A percentile compares a stretch with the other conserved stretches of the same genome.
These are phyloP conservation scores for Mimachlamys varia DNA, from an alignment of 2,888 invertebrate genomes.

Conservation along the genomic window DNA sequence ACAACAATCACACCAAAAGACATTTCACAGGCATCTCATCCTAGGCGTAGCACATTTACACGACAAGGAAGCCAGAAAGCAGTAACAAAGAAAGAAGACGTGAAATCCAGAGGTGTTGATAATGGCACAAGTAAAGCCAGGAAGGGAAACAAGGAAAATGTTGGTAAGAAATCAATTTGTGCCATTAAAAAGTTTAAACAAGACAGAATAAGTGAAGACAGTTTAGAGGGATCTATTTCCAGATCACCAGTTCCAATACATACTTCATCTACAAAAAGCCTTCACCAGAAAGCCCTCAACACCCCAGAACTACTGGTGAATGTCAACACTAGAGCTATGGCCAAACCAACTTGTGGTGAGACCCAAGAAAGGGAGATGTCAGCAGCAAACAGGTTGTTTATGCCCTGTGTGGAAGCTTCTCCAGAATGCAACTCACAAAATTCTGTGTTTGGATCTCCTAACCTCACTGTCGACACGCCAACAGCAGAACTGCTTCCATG, in stretches of 20 bases:
- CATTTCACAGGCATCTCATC: background rate
- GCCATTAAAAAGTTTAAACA: slow-evolving; percentile 51
- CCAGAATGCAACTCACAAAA: background rate
- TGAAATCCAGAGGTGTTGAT: background rate
- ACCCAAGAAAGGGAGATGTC: background rate
- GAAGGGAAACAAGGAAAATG: background rate
- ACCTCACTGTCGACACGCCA: background rate
- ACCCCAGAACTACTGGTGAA: background rate
- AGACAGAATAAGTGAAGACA: slow-evolving; percentile 37
- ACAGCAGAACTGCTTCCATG: background rate
- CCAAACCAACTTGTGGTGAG: background rate
- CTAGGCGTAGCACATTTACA: background rate
- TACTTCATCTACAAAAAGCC: background rate
- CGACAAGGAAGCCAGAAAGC: background rate
- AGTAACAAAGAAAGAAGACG: background rate
- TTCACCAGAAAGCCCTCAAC: background rate
- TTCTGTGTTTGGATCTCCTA: background rate
- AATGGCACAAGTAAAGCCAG: background rate
- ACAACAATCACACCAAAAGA: background rate
- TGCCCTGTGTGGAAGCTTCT: background rate
- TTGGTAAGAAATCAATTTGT: slow-evolving; percentile 45
- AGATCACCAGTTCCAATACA: background rate
- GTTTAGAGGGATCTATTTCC: background rate
- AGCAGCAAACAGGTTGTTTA: background rate
- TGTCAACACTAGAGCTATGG: background rate